Evolutionary conservation across 2,113 vertebrate species (phyloP).

Genomic region (Misgurnus mizolepis): DNA sequence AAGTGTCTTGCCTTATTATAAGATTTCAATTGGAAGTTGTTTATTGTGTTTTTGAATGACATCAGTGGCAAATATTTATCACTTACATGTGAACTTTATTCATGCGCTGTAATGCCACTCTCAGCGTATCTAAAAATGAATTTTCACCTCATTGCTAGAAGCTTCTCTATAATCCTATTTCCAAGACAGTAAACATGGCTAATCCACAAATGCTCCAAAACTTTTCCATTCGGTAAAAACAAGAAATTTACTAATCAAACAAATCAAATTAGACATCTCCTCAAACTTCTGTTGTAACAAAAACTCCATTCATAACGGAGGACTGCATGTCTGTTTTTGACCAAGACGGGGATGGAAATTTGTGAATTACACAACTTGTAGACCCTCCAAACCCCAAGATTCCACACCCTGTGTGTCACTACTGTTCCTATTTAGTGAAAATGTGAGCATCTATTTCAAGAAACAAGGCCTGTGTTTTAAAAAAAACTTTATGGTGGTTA

Average conservation of each 20-base stretch:
- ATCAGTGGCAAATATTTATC: neutral
- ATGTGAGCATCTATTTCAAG: neutral
- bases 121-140: constrained; percentile 30
- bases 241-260: too few species aligned
- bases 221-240: neutral
- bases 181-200: constrained; percentile 19
- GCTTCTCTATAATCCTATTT: constrained; percentile 13
- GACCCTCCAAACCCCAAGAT: neutral
- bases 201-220: neutral
- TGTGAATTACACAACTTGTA: neutral
- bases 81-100: constrained; percentile 19
- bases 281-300: neutral
- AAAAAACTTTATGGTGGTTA: neutral
- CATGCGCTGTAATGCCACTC: neutral
- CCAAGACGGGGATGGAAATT: neutral
- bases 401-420: neutral
- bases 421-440: neutral
- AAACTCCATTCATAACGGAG: constrained; percentile 10
- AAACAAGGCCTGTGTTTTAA: neutral
- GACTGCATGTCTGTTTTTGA: neutral
- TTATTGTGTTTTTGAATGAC: neutral
- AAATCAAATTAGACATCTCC: neutral
- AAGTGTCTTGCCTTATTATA: too few species aligned
- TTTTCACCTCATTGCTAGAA: constrained; percentile 14
- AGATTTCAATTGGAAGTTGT: too few species aligned